Base-by-base conservation (phyloP, 2,113 vertebrate genomes). In the Atherinomorus stipes region DNA sequence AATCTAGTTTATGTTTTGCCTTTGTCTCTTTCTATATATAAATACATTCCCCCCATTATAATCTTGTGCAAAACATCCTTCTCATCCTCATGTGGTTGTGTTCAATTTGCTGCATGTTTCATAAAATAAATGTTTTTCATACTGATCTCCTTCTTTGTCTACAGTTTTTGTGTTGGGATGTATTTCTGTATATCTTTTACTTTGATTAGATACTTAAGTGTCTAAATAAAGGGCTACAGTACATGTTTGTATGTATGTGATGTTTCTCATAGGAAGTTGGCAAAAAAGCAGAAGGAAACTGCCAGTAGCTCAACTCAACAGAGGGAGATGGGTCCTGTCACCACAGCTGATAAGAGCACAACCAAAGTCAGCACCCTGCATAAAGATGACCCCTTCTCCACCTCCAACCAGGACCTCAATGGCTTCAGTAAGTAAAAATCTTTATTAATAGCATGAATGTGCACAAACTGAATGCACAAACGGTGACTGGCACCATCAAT, bases 201-300 rank as follows among this genome's bases (percentile, higher is more conserved):
- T 45, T 52, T 42, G 1, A 61, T 37, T 12, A 13, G 31, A 42
- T 4, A 18, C 19, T 16, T 26, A 1, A 5, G 23, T 37, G 45
- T 59, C 16, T 58, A 47, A 64, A 64, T 51, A 18, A n/a, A n/a
- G n/a, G n/a, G n/a, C n/a, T 13, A 54, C 52, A 22, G n/a, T 72
- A 11, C 66, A 31, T 25, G 7, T 58, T 13, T 49, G 21, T 49
- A 21, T 74, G 9, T 50, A 28, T 22, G 22, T 75, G 21, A 47
- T 66, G 65, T 83, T 64, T 88, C 86, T 92, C 72, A 92, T 85
- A 99, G 98, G 95, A 99, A 99, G 93, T 91, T 99, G 92, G 98
- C 97, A 31, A 99, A 99, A 93, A 99, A 99, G 92, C 98, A 99
- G 93, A 99, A 99, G 92, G 98, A 98, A 93, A 97, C 97, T 0